Base-by-base conservation (phyloP, 1,140 invertebrate genomes). In the Bombyx mandarina region DNA sequence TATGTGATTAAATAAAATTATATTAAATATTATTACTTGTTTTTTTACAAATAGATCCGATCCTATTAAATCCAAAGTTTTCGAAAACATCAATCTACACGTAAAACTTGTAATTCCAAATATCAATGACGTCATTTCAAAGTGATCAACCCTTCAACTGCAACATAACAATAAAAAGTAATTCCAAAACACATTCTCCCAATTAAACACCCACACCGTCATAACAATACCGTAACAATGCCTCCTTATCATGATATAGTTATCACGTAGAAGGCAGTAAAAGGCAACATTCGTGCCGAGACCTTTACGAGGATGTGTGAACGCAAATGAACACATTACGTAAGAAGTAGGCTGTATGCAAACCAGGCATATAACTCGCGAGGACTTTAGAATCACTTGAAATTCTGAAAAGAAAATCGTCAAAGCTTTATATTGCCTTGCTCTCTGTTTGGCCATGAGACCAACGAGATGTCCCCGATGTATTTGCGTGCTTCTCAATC, bases 391-490 rank as follows among this genome's bases (percentile, higher is more conserved):
- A 77, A 79, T 71, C 72, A 68, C 75, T 81, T 79, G 72, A 79
- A 79, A 76, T 79, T 75, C 77, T 79, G 69, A 79, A 79, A 83
- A 81, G 78, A 80, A 81, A 81, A 80, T 79, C 79, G 74, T 84
- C 81, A 84, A 82, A 82, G 81, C 80, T 80, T 75, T 80, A 81
- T 83, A 83, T 83, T 82, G 79, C 77, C 77, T 75, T 61, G 60
- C 61, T 61, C 61, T 42, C 50, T 57, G 18, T 61, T 58, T 45
- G 68, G 72, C 76, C 64, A 65, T 48, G 18, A 68, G 57, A 60
- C 5, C 2, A 7, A 65, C 63, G 26, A 35, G 26, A 35, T 35
- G 26, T 2, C 26, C 26, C 4, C 26, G 26, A 35, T 35, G 26
- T 35, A 3, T 35, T 35, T 5, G 26, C 26, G 26, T 5, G 26